These are phyloP conservation scores for Streblospio benedicti DNA, from an alignment of 1,140 invertebrate genomes.

Conservation along the genomic window DNA sequence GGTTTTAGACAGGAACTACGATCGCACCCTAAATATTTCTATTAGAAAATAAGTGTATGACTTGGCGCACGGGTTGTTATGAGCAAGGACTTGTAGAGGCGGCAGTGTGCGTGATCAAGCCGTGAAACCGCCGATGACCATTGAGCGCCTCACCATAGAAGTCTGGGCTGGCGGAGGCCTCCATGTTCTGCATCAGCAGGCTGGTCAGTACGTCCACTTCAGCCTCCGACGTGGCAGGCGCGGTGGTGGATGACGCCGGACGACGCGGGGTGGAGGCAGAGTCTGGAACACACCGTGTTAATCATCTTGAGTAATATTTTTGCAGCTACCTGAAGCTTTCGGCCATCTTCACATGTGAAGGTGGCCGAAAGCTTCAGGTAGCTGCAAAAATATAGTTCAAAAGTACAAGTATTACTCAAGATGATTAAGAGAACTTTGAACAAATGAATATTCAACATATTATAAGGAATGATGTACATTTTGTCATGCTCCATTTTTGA, in stretches of 20 bases:
- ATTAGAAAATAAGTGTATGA: not conserved
- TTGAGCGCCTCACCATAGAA: slow-evolving; percentile 56
- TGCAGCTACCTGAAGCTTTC: too few relatives aligned
- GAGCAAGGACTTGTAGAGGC: too few relatives aligned
- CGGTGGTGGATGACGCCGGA: not conserved
- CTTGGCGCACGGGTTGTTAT: not conserved
- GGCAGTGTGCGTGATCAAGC: not conserved
- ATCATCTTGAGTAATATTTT: too few relatives aligned
- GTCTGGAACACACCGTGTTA: too few relatives aligned
- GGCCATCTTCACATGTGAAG: too few relatives aligned
- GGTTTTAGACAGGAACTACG: not conserved
- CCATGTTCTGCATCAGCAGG: slow-evolving; percentile 72
- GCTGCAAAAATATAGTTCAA: too few relatives aligned
- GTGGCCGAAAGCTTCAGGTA: too few relatives aligned
- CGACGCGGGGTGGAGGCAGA: not conserved
- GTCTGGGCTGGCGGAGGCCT: slow-evolving; percentile 62
- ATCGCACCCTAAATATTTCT: not conserved
- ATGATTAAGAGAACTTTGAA: too few relatives aligned
- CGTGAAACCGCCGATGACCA: not conserved
- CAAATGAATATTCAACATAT: too few relatives aligned
- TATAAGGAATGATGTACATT: too few relatives aligned
- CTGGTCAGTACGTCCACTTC: slow-evolving; percentile 83
- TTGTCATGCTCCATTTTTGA: too few relatives aligned
- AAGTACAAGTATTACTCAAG: too few relatives aligned
- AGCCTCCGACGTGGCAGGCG: slow-evolving; percentile 50